Percentiles rank a stretch among this genome's conserved stretches.
These are phyloP conservation scores for Leptopilina boulardi DNA, from an alignment of 1,140 invertebrate genomes.

Conservation along the genomic window DNA sequence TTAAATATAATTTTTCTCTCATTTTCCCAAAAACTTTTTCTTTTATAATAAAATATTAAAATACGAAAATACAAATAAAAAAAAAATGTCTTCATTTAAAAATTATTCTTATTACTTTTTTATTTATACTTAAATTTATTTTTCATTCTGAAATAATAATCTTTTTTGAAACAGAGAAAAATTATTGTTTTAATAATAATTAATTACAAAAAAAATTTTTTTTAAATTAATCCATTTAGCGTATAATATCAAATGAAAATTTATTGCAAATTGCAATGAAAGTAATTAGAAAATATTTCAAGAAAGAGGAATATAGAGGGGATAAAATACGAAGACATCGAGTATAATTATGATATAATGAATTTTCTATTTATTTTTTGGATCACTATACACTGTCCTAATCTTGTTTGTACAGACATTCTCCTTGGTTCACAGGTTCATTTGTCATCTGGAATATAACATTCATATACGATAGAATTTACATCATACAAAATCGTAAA, in stretches of 20 bases:
- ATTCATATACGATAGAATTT: constrained; percentile 51
- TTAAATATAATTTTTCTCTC: too few species aligned
- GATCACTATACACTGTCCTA: constrained; percentile 71
- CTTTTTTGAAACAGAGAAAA: neutral
- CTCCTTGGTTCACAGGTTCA: constrained; percentile 43
- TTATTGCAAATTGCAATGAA: neutral
- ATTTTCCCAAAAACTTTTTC: too few species aligned
- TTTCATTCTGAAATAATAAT: neutral
- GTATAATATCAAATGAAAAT: neutral
- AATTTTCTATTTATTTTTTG: constrained; percentile 73
- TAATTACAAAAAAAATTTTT: too few species aligned
- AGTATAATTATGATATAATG: constrained; percentile 46
- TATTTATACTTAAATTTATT: too few species aligned
- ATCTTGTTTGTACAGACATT: constrained; percentile 60
- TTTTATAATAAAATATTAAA: too few species aligned
- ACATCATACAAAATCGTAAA: constrained; percentile 72
- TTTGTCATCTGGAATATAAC: constrained; percentile 49
- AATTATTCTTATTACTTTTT: neutral
- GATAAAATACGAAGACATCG: neutral
- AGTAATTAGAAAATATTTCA: neutral
- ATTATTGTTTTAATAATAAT: too few species aligned
- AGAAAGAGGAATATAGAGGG: neutral
- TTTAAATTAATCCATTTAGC: too few species aligned
- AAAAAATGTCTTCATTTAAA: too few species aligned
- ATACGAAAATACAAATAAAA: too few species aligned